Evolutionary conservation across 1,140 invertebrate genomes (phyloP).

Genomic region (Achroia grisella): DNA sequence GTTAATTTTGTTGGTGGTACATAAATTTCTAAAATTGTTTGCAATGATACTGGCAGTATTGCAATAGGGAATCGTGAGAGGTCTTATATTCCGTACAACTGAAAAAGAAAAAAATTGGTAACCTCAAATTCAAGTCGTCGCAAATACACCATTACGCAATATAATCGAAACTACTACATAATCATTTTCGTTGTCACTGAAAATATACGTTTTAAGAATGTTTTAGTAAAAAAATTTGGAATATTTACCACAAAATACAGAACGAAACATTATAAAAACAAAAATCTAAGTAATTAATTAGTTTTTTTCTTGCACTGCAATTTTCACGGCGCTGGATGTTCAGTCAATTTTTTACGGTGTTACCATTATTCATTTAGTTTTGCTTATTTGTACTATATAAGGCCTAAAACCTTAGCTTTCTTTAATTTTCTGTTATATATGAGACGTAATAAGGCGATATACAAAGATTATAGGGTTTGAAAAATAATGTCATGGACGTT

Average conservation of each 20-base stretch:
- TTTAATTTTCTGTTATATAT: too few species aligned
- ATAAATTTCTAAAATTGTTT: conserved; percentile 27
- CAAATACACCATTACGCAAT: conserved; percentile 13
- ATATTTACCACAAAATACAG: conserved; percentile 35
- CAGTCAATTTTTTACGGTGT: too few species aligned
- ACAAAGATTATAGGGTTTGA: too few species aligned
- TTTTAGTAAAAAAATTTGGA: not conserved
- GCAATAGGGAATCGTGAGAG: conserved; percentile 23
- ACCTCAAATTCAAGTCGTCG: conserved; percentile 38
- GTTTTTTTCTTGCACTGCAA: not conserved
- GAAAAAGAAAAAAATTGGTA: conserved; percentile 38
- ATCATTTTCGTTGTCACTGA: not conserved
- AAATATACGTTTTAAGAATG: not conserved
- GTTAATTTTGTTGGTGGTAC: conserved; percentile 19
- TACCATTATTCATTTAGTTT: too few species aligned
- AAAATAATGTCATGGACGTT: too few species aligned
- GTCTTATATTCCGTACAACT: conserved; percentile 41
- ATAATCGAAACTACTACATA: conserved; percentile 5
- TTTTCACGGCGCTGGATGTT: too few species aligned
- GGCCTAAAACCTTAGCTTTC: too few species aligned
- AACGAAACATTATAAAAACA: conserved; percentile 40
- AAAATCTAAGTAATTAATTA: too few species aligned
- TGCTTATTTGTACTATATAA: too few species aligned
- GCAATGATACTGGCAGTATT: conserved; percentile 38
- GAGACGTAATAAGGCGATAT: too few species aligned